Conservation (phyloP, 2,113 vertebrate species). For the Plecturocebus donacophilus region DNA sequence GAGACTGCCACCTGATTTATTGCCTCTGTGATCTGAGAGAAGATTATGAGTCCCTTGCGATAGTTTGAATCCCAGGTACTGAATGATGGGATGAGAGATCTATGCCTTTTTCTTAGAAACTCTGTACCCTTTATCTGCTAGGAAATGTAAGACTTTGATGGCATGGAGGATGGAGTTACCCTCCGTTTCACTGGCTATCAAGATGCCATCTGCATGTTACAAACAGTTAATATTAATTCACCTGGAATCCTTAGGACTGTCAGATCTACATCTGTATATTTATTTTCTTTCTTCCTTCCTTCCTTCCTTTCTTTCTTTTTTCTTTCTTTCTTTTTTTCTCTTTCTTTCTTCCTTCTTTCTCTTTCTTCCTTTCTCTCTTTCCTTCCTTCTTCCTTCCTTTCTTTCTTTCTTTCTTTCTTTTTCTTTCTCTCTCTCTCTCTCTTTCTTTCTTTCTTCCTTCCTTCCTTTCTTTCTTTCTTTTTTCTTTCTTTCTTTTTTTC, state of each 20-base stretch:
- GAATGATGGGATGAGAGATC: neutral
- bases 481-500: rapidly evolving
- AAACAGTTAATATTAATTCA: neutral
- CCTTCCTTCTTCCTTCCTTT: rapidly evolving
- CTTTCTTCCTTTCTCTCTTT: too few species aligned
- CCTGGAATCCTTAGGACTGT: too few species aligned
- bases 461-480: too few species aligned
- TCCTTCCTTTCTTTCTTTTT: rapidly evolving
- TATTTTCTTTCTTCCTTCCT: too few species aligned
- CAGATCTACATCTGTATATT: too few species aligned
- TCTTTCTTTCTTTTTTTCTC: rapidly evolving
- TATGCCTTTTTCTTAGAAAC: neutral
- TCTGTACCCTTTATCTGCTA: neutral
- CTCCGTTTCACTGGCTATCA: neutral
- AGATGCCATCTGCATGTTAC: neutral
- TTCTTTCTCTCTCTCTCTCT: too few species aligned
- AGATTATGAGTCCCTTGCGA: neutral
- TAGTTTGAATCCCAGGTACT: neutral
- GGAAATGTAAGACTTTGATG: neutral
- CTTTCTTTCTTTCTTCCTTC: too few species aligned
- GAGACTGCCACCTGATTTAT: neutral
- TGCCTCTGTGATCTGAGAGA: neutral
- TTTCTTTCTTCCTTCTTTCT: too few species aligned
- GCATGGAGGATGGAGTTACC: neutral
- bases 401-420: rapidly evolving